phyloP scores from a whole-genome alignment of 1,140 invertebrate species.

The Leptinotarsa texana region DNA sequence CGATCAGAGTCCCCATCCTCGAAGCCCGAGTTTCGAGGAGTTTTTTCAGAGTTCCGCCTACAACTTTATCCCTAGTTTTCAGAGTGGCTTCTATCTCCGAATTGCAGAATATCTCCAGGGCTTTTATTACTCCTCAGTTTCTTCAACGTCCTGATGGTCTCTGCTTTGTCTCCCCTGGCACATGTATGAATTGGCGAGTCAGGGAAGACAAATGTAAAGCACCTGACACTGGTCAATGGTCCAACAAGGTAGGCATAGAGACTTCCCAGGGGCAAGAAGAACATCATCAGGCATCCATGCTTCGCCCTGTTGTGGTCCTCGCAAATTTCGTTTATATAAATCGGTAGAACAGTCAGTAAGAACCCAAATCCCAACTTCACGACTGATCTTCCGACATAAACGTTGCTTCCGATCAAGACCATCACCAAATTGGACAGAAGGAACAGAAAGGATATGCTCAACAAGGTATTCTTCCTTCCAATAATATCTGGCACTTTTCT shows the following conservation, averaged over 20 bases:
- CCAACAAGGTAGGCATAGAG: conserved; percentile 62
- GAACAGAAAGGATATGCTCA: neutral
- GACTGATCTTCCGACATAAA: neutral
- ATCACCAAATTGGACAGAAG: neutral
- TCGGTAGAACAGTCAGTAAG: neutral
- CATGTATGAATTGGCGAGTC: neutral
- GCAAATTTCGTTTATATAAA: conserved; percentile 16
- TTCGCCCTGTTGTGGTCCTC: conserved; percentile 18
- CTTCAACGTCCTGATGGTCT: neutral
- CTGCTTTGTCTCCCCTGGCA: neutral
- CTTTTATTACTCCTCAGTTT: conserved; percentile 16
- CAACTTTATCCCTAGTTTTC: neutral
- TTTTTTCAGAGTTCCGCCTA: neutral
- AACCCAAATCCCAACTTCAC: neutral
- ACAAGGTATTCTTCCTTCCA: conserved; percentile 13
- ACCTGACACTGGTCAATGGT: conserved; percentile 47
- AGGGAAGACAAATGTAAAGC: neutral
- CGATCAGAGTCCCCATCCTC: neutral
- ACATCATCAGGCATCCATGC: conserved; percentile 66
- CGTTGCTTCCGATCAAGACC: neutral
- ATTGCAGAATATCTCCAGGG: neutral
- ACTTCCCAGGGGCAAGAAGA: conserved; percentile 49
- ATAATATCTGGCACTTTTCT: conserved; percentile 10
- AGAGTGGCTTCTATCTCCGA: neutral
- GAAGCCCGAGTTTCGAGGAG: neutral